A percentile compares a stretch with the other conserved stretches of the same genome.
Evolutionary conservation across 2,888 invertebrate genomes (phyloP).

Genomic region (Ophion slaviceki): DNA sequence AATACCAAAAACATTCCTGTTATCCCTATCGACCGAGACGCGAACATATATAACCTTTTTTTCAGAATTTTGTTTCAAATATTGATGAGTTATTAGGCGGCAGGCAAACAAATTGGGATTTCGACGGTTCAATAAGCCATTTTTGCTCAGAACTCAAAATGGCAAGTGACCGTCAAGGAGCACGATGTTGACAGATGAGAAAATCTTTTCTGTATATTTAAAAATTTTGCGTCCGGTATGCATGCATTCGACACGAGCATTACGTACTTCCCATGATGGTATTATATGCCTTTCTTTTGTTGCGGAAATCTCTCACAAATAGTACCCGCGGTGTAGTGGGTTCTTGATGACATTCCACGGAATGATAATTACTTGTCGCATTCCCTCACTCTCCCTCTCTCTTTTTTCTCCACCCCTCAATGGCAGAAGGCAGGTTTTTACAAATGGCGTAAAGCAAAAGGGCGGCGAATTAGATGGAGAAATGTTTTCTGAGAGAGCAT

Average conservation of each 20-base stretch:
- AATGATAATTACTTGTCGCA: conserved; percentile 63
- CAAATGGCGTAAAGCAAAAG: conserved; percentile 46
- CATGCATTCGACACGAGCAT: conserved; percentile 43
- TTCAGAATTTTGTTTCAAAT: too few relatives aligned
- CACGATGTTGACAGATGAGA: not conserved
- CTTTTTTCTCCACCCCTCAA: conserved; percentile 13
- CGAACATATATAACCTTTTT: not conserved
- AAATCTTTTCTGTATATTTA: not conserved
- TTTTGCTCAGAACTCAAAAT: too few relatives aligned
- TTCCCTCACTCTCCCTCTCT: too few relatives aligned
- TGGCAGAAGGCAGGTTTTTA: conserved; percentile 44
- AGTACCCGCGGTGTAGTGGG: conserved; percentile 58
- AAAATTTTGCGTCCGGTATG: conserved; percentile 9
- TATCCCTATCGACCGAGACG: too few relatives aligned
- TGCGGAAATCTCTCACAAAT: conserved; percentile 66
- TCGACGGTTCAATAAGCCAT: too few relatives aligned
- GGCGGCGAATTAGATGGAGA: conserved; percentile 12
- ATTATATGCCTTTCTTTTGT: conserved; percentile 57
- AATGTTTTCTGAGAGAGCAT: conserved; percentile 35
- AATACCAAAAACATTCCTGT: not conserved
- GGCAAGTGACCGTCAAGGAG: too few relatives aligned
- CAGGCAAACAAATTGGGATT: too few relatives aligned
- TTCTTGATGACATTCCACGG: conserved; percentile 61
- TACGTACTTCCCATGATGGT: conserved; percentile 39
- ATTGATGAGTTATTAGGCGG: too few relatives aligned